Percentiles rank a stretch among this genome's conserved stretches.
These are phyloP conservation scores for Momotus momota DNA, from an alignment of 2,797 vertebrate genomes.

Conservation along the genomic window DNA sequence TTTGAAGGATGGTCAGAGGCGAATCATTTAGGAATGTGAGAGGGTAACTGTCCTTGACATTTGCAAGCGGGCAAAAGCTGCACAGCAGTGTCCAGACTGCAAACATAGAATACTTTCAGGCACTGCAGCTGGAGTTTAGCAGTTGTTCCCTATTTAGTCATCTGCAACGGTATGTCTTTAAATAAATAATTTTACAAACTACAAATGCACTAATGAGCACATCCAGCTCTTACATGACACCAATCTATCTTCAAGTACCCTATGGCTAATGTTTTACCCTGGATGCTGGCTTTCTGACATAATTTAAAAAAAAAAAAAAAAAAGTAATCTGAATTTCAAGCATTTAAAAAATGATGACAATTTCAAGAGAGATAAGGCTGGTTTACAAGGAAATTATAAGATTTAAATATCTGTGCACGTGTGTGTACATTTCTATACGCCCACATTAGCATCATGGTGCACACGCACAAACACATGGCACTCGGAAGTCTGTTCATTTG, in stretches of 20 bases:
- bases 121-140: slow-evolving; percentile 17
- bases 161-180: background rate
- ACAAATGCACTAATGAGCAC: background rate
- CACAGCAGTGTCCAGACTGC: background rate
- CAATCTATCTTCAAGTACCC: background rate
- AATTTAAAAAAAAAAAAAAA: background rate
- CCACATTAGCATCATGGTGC: background rate
- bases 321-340: background rate
- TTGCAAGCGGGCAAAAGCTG: slow-evolving; percentile 56
- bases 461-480: background rate
- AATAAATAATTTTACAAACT: background rate
- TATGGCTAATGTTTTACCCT: background rate
- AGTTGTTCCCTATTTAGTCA: background rate
- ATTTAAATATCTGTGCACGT: background rate
- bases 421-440: background rate
- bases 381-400: background rate
- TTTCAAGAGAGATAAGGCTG: background rate
- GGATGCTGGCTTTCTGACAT: background rate
- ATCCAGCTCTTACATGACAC: background rate
- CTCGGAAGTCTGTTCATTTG: background rate
- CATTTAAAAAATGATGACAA: background rate
- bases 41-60: slow-evolving; percentile 67
- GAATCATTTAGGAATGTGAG: slow-evolving; percentile 28
- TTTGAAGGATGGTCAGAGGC: slow-evolving; percentile 23
- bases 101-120: slow-evolving; percentile 3